These are phyloP conservation scores for Sebastes minor DNA, from an alignment of 2,797 vertebrate genomes.

Conservation along the genomic window DNA sequence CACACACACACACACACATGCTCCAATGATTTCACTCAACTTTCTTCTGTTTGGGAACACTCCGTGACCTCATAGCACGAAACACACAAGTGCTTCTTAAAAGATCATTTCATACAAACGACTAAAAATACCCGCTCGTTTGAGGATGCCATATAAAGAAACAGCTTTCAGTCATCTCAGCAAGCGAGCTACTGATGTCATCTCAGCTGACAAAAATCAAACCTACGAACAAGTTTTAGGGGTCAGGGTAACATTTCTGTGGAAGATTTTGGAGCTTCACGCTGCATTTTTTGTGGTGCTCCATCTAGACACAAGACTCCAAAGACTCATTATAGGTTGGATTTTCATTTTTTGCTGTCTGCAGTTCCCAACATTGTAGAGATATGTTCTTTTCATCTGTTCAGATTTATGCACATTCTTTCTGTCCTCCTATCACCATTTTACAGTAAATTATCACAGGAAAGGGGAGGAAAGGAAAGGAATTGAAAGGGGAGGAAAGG, in stretches of 20 bases:
- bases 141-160: neutral
- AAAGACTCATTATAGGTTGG: neutral
- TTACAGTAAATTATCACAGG: neutral
- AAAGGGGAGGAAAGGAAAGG: neutral
- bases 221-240: neutral
- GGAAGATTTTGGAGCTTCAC: neutral
- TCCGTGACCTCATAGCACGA: neutral
- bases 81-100: conserved; percentile 8
- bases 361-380: neutral
- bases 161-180: neutral
- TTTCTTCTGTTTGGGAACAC: conserved; percentile 1
- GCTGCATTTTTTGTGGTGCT: neutral
- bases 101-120: neutral
- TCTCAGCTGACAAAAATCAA: neutral
- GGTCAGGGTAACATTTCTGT: neutral
- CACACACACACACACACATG: neutral
- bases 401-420: neutral
- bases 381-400: neutral
- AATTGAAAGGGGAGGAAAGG: neutral
- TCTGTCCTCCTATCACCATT: neutral
- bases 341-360: neutral
- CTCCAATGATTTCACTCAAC: conserved; percentile 14
- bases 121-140: neutral
- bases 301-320: neutral
- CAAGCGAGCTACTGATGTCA: neutral